A percentile compares a stretch with the other conserved stretches of the same genome.
Conservation (phyloP, 1,140 invertebrate species). For the Meteorus sp. region DNA sequence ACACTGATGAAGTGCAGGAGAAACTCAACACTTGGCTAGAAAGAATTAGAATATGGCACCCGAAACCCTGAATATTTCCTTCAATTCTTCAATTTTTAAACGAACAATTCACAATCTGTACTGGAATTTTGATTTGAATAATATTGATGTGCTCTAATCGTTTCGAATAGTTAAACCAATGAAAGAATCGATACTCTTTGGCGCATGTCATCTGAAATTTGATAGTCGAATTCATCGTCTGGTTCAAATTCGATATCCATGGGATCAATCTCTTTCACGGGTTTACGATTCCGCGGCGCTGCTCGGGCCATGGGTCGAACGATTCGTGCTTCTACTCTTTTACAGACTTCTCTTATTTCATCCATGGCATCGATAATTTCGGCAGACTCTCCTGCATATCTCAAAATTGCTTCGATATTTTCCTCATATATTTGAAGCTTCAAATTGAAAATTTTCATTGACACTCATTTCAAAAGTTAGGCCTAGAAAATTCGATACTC, state of each 20-base stretch:
- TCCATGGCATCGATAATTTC: constrained; percentile 35
- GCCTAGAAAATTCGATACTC: constrained; percentile 4
- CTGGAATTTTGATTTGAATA: too few relatives aligned
- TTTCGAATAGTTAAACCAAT: too few relatives aligned
- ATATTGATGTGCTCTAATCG: too few relatives aligned
- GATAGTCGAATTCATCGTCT: constrained; percentile 34
- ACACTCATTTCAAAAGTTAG: background rate
- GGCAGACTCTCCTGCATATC: constrained; percentile 38
- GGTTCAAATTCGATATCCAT: constrained; percentile 44
- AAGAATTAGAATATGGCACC: constrained; percentile 3
- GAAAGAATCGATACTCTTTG: too few relatives aligned
- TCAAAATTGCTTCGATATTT: constrained; percentile 34
- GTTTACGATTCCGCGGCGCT: constrained; percentile 29
- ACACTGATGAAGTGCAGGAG: background rate
- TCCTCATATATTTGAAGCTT: constrained; percentile 36
- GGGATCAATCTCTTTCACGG: constrained; percentile 26
- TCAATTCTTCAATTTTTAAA: background rate
- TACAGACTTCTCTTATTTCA: constrained; percentile 32
- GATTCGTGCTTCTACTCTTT: constrained; percentile 39
- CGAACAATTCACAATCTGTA: background rate
- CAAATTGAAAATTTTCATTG: background rate
- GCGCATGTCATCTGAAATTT: constrained; percentile 12
- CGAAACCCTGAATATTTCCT: background rate
- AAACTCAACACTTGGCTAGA: constrained; percentile 3
- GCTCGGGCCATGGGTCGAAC: constrained; percentile 32